Base-by-base conservation (phyloP, 2,888 invertebrate species). In the Ptychoptera albimana region DNA sequence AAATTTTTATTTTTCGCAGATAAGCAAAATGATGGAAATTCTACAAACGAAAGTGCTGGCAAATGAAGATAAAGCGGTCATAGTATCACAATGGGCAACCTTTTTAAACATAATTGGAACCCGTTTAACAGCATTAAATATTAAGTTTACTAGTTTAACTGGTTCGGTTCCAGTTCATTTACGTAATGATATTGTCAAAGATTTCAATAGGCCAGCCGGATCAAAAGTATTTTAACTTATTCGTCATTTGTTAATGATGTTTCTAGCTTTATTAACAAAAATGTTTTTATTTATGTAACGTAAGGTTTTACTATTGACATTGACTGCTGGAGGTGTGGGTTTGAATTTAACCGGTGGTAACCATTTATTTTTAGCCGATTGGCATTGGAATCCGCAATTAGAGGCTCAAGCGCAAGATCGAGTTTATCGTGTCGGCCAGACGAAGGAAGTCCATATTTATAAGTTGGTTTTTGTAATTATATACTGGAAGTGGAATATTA, bases 321-420 rank as follows among this genome's bases (percentile, higher is more conserved):
- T 96, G 29, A 83, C 84, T 47, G 93, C 96, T 37, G 96, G 94
- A 39, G 96, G 94, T 23, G 92, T 93, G 12, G 96, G 96, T 0
- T 69, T 97, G 11, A 96, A 97, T 70, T 71, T 96, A 44, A 73
- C 85, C 45, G 96, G 94, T 2, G 96, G 82, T 1, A 93, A 87
- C 69, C 89, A 96, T 62, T 72, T 97, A 39, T 73, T 94, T 30
- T 68, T 97, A 31, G 63, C 92, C 15, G 96, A 97, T 67, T 74
- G 91, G 43, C 94, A 96, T 64, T 97, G 94, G 92, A 97, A 96
- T 72, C 96, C 96, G 0, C 93, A 94, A 57, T 66, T 96, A 39
- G 96, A 97, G 64, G 74, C 80, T 37, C 96, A 96, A 64, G 96
- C 94, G 0, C 88, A 87, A 66, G 96, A 96, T 68, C 72, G 96